phyloP scores from a whole-genome alignment of 2,797 vertebrate species.

The Columba guinea region DNA sequence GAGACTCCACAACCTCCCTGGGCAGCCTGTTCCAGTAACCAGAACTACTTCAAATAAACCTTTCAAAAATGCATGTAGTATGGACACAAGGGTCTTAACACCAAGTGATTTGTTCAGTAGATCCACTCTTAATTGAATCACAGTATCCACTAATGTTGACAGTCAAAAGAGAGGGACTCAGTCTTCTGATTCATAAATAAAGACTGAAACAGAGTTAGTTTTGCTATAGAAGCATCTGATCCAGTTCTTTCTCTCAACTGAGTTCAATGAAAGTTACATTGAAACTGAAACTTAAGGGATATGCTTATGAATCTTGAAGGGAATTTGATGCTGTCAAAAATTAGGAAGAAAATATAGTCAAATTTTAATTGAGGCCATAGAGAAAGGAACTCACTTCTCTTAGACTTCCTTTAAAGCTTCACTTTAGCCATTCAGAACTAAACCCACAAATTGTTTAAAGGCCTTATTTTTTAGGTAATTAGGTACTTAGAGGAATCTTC shows the following conservation, averaged over 20 bases:
- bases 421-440: not conserved
- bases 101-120: not conserved
- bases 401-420: not conserved
- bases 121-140: not conserved
- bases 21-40: not conserved
- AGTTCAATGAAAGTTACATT: not conserved
- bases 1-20: too few species aligned
- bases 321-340: not conserved
- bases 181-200: not conserved
- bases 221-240: not conserved
- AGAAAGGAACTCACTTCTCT: not conserved
- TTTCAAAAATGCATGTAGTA: not conserved
- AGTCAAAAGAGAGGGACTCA: not conserved
- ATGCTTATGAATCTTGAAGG: not conserved
- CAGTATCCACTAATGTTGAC: not conserved
- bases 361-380: not conserved
- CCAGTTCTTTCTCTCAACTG: not conserved
- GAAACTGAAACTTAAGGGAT: not conserved
- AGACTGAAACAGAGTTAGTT: not conserved
- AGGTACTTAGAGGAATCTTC: not conserved
- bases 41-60: not conserved
- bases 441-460: not conserved
- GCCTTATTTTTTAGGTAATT: not conserved
- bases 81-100: not conserved
- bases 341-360: not conserved